Evolutionary conservation across 2,113 vertebrate genomes (phyloP).

Genomic region (Brachirus orientalis): DNA sequence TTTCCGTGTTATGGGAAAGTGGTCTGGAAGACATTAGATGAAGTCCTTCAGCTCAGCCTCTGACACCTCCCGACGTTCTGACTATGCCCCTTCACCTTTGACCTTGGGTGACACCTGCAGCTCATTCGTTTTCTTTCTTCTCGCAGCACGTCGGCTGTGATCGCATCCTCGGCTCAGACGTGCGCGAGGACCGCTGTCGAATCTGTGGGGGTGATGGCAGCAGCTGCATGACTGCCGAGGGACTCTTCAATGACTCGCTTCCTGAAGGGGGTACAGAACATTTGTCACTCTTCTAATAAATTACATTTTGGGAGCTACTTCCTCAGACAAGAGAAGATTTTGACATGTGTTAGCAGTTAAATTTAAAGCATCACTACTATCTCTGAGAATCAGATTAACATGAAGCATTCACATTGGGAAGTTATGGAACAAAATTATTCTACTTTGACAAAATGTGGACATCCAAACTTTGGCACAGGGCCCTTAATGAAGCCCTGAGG

Average conservation of each 20-base stretch:
- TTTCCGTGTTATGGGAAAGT: constrained; percentile 63
- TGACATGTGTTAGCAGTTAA: constrained; percentile 1
- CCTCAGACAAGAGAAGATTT: constrained; percentile 14
- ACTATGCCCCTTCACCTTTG: constrained; percentile 59
- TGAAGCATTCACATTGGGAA: constrained; percentile 39
- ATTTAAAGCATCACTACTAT: neutral
- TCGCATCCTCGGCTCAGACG: constrained; percentile 91
- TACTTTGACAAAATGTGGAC: constrained; percentile 45
- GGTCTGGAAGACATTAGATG: constrained; percentile 72
- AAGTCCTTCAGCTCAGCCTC: constrained; percentile 60
- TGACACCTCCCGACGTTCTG: constrained; percentile 65
- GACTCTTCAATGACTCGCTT: constrained; percentile 89
- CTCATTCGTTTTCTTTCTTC: constrained; percentile 46
- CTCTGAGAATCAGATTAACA: constrained; percentile 26
- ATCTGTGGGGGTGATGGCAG: constrained; percentile 93
- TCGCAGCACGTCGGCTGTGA: constrained; percentile 95
- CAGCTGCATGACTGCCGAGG: constrained; percentile 91
- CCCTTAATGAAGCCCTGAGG: neutral
- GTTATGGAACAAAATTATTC: constrained; percentile 50
- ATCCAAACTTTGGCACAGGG: constrained; percentile 11
- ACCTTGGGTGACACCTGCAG: constrained; percentile 33
- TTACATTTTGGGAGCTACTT: constrained; percentile 7
- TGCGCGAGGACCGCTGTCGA: constrained; percentile 93
- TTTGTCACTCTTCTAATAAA: neutral
- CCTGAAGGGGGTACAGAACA: constrained; percentile 86